These are phyloP conservation scores for Cryptops parisi DNA, from an alignment of 2,888 invertebrate species.

Conservation along the genomic window DNA sequence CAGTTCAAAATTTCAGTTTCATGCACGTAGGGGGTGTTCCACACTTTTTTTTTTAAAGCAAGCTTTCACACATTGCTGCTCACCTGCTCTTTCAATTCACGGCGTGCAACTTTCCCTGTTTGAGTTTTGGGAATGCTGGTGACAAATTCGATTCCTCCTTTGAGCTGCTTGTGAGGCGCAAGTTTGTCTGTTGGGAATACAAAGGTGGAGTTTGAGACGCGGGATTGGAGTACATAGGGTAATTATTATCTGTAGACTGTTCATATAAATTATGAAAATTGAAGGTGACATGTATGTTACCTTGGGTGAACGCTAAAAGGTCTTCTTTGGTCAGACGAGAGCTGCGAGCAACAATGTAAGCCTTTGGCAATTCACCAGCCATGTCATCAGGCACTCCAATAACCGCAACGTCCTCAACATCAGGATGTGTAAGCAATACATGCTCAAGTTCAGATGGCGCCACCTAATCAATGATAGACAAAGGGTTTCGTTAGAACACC, in stretches of 20 bases:
- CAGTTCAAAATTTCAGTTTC: no score
- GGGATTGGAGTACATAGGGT: no score
- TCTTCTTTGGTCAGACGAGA: conserved; percentile 38
- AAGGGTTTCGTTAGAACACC: no score
- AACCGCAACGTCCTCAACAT: conserved; percentile 63
- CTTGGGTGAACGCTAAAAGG: conserved; percentile 44
- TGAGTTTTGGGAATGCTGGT: conserved; percentile 55
- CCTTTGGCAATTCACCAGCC: conserved; percentile 60
- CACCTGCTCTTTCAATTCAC: conserved; percentile 39
- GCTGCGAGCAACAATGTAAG: conserved; percentile 49
- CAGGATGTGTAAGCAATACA: conserved; percentile 51
- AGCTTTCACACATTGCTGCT: background rate
- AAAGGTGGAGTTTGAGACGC: no score
- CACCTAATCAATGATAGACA: conserved; percentile 48
- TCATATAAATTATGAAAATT: no score
- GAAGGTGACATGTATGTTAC: no score
- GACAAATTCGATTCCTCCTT: conserved; percentile 54
- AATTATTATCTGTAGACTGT: no score
- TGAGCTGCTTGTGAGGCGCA: conserved; percentile 57
- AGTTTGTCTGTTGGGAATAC: conserved; percentile 49
- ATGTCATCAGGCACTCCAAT: conserved; percentile 53
- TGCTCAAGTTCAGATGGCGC: conserved; percentile 79
- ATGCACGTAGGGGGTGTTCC: no score
- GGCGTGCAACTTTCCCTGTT: conserved; percentile 59
- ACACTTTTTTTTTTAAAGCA: no score